phyloP scores from a whole-genome alignment of 2,888 invertebrate species.

The Copidosoma aretas region DNA sequence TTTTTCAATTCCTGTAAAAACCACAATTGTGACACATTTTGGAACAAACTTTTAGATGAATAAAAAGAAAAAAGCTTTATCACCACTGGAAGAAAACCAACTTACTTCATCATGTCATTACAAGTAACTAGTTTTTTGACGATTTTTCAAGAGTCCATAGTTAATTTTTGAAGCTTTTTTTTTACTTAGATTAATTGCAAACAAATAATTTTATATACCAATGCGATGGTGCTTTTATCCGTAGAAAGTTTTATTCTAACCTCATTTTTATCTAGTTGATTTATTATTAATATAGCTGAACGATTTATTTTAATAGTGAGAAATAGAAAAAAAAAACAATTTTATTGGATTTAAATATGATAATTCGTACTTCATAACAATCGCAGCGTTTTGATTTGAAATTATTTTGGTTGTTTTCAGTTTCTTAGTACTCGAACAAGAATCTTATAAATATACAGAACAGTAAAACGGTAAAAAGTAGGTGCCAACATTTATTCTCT shows the following conservation, averaged over 20 bases:
- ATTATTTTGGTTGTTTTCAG: conserved; percentile 53
- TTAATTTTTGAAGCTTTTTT: not conserved
- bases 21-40: not conserved
- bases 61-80: not conserved
- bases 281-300: too few relatives aligned
- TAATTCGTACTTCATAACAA: not conserved
- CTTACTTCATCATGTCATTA: too few relatives aligned
- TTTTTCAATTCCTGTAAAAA: not conserved
- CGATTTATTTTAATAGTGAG: too few relatives aligned
- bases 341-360: not conserved
- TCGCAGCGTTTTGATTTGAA: conserved; percentile 34
- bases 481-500: conserved; percentile 49
- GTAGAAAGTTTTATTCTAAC: conserved; percentile 2
- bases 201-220: not conserved
- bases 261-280: not conserved
- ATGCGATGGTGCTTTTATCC: conserved; percentile 24
- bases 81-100: too few relatives aligned
- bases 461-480: conserved; percentile 47
- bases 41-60: not conserved
- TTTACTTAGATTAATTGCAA: not conserved
- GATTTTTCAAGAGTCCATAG: too few relatives aligned
- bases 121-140: too few relatives aligned
- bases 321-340: too few relatives aligned
- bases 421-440: conserved; percentile 57
- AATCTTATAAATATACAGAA: conserved; percentile 54